Percentiles rank a stretch among this genome's conserved stretches.
phyloP scores from a whole-genome alignment of 2,888 invertebrate species.

The Pycnomerus fuliginosus region DNA sequence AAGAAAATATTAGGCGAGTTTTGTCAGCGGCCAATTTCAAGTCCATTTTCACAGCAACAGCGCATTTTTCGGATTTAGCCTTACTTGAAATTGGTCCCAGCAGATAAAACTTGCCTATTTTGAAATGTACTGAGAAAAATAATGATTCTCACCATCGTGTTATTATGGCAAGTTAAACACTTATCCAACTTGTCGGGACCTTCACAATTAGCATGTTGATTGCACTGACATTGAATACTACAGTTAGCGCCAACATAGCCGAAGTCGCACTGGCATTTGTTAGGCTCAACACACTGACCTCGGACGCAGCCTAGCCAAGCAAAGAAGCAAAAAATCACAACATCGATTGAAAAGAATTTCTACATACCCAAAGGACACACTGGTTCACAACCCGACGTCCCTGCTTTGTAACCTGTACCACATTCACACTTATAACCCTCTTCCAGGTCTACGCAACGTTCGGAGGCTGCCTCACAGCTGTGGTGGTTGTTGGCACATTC shows the following conservation, averaged over 20 bases:
- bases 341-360: constrained; percentile 3
- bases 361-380: constrained; percentile 69
- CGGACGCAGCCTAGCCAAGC: constrained; percentile 67
- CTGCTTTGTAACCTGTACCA: constrained; percentile 68
- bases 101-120: no score
- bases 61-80: no score
- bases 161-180: constrained; percentile 85
- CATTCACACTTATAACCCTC: constrained; percentile 85
- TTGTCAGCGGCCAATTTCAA: no score
- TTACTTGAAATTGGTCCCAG: no score
- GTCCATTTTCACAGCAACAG: no score
- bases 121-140: no score
- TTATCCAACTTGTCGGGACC: constrained; percentile 81
- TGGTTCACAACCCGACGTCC: constrained; percentile 66
- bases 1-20: no score
- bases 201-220: constrained; percentile 90
- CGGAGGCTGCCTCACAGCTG: constrained; percentile 81
- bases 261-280: constrained; percentile 87
- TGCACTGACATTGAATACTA: constrained; percentile 91
- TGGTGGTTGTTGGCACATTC: constrained; percentile 92
- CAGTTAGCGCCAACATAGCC: constrained; percentile 95
- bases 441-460: constrained; percentile 81
- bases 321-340: constrained; percentile 16
- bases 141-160: constrained; percentile 70
- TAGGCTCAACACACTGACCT: constrained; percentile 80